Percentiles rank a stretch among this genome's conserved stretches.
Conservation (phyloP, 2,888 invertebrate genomes). For the Odontocolon sp. region DNA sequence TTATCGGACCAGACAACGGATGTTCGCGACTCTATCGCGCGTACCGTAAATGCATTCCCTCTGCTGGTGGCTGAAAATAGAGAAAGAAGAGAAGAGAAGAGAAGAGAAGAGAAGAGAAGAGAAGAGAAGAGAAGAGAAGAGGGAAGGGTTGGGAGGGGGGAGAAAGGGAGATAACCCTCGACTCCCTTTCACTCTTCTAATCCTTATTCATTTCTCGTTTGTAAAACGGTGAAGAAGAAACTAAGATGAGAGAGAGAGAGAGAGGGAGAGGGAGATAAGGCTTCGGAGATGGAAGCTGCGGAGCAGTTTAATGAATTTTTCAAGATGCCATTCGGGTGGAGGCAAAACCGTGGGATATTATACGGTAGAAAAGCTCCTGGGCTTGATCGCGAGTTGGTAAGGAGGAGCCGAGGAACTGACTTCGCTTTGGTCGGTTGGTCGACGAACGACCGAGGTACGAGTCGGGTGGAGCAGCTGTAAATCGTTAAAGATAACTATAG, state of each 20-base stretch:
- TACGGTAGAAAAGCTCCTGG: slow-evolving; percentile 1
- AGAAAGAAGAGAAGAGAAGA: background rate
- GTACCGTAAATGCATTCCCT: background rate
- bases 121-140: background rate
- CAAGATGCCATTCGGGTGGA: slow-evolving; percentile 43
- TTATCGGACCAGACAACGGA: slow-evolving; percentile 22
- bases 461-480: slow-evolving; percentile 60
- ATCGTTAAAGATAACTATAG: slow-evolving; percentile 67
- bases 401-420: slow-evolving; percentile 25
- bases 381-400: slow-evolving; percentile 27
- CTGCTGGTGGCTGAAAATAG: background rate
- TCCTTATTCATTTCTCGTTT: slow-evolving; percentile 25
- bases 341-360: slow-evolving; percentile 46
- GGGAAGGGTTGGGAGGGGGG: background rate
- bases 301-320: slow-evolving; percentile 60
- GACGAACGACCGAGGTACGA: slow-evolving; percentile 30
- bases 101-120: background rate
- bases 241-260: background rate
- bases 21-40: slow-evolving; percentile 13
- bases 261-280: background rate
- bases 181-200: background rate
- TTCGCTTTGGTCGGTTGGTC: slow-evolving; percentile 13
- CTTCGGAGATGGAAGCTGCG: background rate
- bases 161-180: background rate
- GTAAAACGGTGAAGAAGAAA: background rate